Conservation (phyloP, 1,140 invertebrate species). For the Aphelenchoides fujianensis region DNA sequence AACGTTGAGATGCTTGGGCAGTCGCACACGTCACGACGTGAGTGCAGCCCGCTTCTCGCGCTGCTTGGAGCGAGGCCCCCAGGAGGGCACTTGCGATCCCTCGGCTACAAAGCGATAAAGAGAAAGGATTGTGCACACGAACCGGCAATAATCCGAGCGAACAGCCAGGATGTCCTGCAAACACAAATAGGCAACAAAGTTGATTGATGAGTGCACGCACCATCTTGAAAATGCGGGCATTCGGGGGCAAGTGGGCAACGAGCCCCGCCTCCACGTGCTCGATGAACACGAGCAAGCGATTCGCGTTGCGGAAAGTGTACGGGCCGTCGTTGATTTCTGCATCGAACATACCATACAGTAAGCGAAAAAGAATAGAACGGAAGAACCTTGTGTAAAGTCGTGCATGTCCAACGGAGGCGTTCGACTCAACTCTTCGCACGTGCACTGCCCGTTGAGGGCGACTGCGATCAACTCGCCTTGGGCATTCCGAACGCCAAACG, state of each 20-base stretch:
- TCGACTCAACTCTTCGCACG: not conserved
- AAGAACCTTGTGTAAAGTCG: slow-evolving; percentile 20
- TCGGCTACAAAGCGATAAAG: slow-evolving; percentile 1
- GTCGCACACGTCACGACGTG: slow-evolving; percentile 18
- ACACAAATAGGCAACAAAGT: too few species aligned
- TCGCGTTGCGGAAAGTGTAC: slow-evolving; percentile 11
- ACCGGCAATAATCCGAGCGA: not conserved
- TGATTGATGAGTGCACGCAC: too few species aligned
- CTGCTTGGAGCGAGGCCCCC: slow-evolving; percentile 5
- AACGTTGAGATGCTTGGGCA: slow-evolving; percentile 15
- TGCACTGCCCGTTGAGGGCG: slow-evolving; percentile 1
- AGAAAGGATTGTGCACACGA: not conserved
- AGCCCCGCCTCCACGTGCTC: slow-evolving; percentile 14
- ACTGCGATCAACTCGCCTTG: slow-evolving; percentile 9
- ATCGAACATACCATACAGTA: not conserved
- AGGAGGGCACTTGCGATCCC: slow-evolving; percentile 10
- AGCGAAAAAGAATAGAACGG: too few species aligned
- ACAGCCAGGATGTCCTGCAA: slow-evolving; percentile 1
- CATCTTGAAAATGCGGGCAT: slow-evolving; percentile 3
- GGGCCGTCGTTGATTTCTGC: slow-evolving; percentile 10
- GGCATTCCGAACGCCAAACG: not conserved
- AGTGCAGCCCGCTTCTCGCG: not conserved
- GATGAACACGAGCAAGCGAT: slow-evolving; percentile 17
- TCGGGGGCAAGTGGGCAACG: not conserved
- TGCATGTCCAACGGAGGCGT: not conserved